A percentile compares a stretch with the other conserved stretches of the same genome.
Conservation (phyloP, 2,113 vertebrate species). For the Prolemur simus region DNA sequence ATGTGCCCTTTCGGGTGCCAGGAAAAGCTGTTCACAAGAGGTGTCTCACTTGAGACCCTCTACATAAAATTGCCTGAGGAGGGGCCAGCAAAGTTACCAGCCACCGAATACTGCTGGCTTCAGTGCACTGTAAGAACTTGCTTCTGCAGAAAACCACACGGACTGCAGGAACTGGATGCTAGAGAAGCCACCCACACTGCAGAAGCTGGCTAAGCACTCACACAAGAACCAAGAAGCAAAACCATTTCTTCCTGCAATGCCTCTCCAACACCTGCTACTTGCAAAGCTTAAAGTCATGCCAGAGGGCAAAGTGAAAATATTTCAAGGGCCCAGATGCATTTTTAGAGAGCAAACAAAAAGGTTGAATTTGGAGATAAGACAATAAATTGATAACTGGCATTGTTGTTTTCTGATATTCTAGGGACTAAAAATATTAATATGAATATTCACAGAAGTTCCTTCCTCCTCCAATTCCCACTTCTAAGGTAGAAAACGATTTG, state of each 20-base stretch:
- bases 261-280: background rate
- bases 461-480: background rate
- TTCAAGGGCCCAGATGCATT: background rate
- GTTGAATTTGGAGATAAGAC: background rate
- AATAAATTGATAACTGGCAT: background rate
- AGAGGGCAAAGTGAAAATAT: background rate
- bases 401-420: background rate
- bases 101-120: background rate
- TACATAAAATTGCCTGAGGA: background rate
- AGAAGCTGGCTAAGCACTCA: background rate
- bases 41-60: background rate
- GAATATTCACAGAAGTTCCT: background rate
- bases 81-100: background rate
- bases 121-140: background rate
- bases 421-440: background rate
- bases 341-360: background rate
- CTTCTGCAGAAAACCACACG: background rate
- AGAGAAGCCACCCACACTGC: background rate
- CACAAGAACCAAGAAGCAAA: background rate
- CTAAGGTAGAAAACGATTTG: background rate
- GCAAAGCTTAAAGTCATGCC: background rate
- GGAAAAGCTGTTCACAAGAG: background rate
- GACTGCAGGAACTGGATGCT: background rate
- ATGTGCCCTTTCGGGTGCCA: background rate
- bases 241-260: background rate